A percentile compares a stretch with the other conserved stretches of the same genome.
Evolutionary conservation across 53 echinoderm and acorn worm genomes (phyloP).

Genomic region (Antedon mediterranea): DNA sequence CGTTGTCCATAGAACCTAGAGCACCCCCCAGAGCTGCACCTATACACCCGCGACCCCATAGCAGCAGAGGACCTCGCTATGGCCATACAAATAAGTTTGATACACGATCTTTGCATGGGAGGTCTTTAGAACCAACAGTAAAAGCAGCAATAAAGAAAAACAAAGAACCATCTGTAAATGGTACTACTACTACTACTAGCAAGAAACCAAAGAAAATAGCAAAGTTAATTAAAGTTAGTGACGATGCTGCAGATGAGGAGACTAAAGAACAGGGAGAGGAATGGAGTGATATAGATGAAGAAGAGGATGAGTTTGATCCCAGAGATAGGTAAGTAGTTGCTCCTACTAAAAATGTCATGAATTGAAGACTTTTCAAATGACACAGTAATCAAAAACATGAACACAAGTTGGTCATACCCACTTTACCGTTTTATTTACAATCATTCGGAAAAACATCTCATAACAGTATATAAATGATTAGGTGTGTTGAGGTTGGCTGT

Average conservation of each 20-base stretch:
- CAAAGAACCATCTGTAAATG: background rate
- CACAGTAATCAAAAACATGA: too few relatives aligned
- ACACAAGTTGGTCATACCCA: too few relatives aligned
- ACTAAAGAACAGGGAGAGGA: conserved; percentile 53
- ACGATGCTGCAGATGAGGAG: conserved; percentile 9
- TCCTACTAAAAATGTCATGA: too few relatives aligned
- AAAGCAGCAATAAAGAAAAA: background rate
- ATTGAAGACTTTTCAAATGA: too few relatives aligned
- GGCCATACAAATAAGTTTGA: background rate
- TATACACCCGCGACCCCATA: background rate
- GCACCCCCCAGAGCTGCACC: background rate
- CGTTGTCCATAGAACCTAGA: background rate
- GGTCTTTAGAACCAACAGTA: background rate
- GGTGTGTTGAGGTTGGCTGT: too few relatives aligned
- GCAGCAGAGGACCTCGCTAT: background rate
- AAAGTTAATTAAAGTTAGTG: conserved; percentile 7
- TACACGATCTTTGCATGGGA: background rate
- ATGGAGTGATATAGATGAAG: conserved; percentile 92
- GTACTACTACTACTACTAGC: background rate
- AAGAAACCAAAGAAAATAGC: background rate
- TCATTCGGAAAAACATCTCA: too few relatives aligned
- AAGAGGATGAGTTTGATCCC: conserved; percentile 47
- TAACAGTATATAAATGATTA: too few relatives aligned
- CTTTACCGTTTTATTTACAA: too few relatives aligned
- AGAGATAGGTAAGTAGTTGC: conserved; percentile 73